A percentile compares a stretch with the other conserved stretches of the same genome.
Evolutionary conservation across 2,113 vertebrate species (phyloP).

Genomic region (Gasterosteus nipponicus): DNA sequence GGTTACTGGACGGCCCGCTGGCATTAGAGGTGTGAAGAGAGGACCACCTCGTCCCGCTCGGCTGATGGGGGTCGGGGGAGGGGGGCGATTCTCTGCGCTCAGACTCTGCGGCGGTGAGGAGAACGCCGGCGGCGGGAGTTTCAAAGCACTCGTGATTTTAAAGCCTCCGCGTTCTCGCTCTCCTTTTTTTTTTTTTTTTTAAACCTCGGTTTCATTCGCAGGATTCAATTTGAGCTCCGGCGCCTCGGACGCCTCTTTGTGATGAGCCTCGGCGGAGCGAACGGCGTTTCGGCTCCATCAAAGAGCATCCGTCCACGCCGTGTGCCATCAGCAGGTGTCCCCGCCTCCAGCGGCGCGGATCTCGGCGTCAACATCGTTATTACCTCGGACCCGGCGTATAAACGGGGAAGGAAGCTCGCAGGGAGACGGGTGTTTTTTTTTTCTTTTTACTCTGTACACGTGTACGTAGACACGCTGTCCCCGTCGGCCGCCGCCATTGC

Average conservation of each 20-base stretch:
- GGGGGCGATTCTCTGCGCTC: slow-evolving; percentile 13
- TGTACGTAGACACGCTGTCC: background rate
- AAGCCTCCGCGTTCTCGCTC: background rate
- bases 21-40: slow-evolving; percentile 32
- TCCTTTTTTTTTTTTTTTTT: background rate
- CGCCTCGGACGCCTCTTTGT: background rate
- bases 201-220: no score
- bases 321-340: slow-evolving; percentile 17
- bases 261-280: background rate
- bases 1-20: slow-evolving; percentile 20
- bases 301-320: background rate
- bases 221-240: no score
- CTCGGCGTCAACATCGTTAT: background rate
- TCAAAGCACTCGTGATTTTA: slow-evolving; percentile 27
- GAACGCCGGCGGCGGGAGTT: slow-evolving; percentile 17
- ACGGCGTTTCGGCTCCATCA: background rate
- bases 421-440: background rate
- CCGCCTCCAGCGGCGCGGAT: background rate
- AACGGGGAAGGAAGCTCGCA: background rate
- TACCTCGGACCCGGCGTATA: background rate
- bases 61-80: slow-evolving; percentile 45
- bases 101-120: slow-evolving; percentile 31
- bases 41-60: slow-evolving; percentile 25
- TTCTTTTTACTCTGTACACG: no score
- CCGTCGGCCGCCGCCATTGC: no score